Conservation (phyloP, 2,888 invertebrate genomes). For the Sinopyrophorus schimmeli region DNA sequence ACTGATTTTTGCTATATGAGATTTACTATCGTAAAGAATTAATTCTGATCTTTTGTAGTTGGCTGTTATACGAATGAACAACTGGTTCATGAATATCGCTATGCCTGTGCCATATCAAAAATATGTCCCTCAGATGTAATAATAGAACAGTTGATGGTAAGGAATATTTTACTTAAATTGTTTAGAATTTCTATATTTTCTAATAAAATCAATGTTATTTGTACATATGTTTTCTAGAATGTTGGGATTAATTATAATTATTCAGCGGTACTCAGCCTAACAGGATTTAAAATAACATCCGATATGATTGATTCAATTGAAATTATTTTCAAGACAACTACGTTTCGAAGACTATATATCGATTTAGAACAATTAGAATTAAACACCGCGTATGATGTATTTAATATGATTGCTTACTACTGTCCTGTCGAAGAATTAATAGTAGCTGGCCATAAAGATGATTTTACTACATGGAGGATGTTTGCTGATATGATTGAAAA, state of each 20-base stretch:
- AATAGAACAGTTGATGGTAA: no score
- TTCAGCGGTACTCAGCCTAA: conserved; percentile 48
- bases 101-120: no score
- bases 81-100: no score
- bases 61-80: no score
- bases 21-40: no score
- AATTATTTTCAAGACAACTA: conserved; percentile 48
- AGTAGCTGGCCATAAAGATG: conserved; percentile 45
- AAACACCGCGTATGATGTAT: conserved; percentile 48
- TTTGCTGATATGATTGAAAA: conserved; percentile 4
- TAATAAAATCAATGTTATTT: no score
- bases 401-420: conserved; percentile 51
- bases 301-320: conserved; percentile 52
- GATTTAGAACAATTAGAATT: conserved; percentile 45
- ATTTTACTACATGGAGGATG: conserved; percentile 45
- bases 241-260: conserved; percentile 49
- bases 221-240: conserved; percentile 47
- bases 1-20: no score
- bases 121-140: no score
- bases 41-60: no score
- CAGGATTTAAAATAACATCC: conserved; percentile 44
- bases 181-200: no score
- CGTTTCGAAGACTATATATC: conserved; percentile 47
- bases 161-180: no score
- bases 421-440: conserved; percentile 47